A percentile compares a stretch with the other conserved stretches of the same genome.
Conservation (phyloP, 1,140 invertebrate genomes). For the Meloidogyne exigua region DNA sequence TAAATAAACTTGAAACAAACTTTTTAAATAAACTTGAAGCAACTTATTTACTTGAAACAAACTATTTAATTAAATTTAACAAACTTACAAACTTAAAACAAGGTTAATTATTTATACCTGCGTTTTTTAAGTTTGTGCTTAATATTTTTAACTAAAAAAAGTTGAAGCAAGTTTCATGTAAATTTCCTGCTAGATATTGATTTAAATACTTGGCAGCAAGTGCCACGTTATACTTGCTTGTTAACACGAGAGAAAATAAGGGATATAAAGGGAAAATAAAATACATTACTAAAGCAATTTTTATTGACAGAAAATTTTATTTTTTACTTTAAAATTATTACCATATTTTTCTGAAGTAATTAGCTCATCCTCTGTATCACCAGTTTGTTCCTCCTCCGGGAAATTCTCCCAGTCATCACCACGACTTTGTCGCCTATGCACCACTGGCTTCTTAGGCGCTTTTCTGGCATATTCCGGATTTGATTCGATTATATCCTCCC, state of each 20-base stretch:
- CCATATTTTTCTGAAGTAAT: not conserved
- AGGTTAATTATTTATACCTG: too few relatives aligned
- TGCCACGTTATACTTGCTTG: not conserved
- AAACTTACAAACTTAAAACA: too few relatives aligned
- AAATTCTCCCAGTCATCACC: constrained; percentile 58
- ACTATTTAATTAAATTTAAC: too few relatives aligned
- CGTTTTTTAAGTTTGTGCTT: not conserved
- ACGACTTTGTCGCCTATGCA: constrained; percentile 44
- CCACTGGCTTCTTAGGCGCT: constrained; percentile 51
- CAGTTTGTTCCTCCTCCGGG: constrained; percentile 35
- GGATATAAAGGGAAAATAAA: not conserved
- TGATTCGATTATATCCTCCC: constrained; percentile 53
- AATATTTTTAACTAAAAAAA: not conserved
- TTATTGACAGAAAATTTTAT: not conserved
- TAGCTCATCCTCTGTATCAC: not conserved
- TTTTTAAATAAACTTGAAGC: not conserved
- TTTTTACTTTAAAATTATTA: too few relatives aligned
- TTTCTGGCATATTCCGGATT: constrained; percentile 56
- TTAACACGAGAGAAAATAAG: not conserved
- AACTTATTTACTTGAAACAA: too few relatives aligned
- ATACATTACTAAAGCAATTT: not conserved
- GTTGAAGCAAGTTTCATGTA: not conserved
- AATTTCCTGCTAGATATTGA: not conserved
- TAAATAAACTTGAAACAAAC: not conserved
- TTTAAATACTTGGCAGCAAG: not conserved